Percentiles rank a stretch among this genome's conserved stretches.
Conservation (phyloP, 2,888 invertebrate genomes). For the Megamerina dolium region DNA sequence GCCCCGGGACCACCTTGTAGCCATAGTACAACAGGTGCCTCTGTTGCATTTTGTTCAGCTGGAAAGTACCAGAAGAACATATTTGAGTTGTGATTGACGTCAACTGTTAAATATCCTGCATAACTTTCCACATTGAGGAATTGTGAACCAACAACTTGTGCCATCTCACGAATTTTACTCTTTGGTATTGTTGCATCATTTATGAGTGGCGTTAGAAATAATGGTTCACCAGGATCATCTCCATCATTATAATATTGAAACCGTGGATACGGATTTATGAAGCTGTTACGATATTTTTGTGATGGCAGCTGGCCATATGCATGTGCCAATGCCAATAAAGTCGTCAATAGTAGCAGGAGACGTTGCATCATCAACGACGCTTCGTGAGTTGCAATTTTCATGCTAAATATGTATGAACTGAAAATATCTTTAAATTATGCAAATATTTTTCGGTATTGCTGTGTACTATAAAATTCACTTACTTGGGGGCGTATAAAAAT, state of each 20-base stretch:
- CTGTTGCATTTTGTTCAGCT: conserved; percentile 52
- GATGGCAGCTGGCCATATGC: conserved; percentile 1
- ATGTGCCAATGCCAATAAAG: background rate
- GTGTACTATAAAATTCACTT: too few relatives aligned
- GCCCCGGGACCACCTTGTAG: conserved; percentile 83
- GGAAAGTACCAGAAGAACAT: conserved; percentile 92
- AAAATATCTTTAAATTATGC: too few relatives aligned
- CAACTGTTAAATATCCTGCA: conserved; percentile 72
- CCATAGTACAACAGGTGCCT: conserved; percentile 74
- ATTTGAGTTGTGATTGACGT: conserved; percentile 69
- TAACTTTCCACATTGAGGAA: conserved; percentile 51
- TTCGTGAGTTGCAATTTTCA: conserved; percentile 33
- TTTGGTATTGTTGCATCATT: conserved; percentile 42
- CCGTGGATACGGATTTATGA: conserved; percentile 48
- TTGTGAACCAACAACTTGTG: conserved; percentile 39
- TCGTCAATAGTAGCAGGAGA: conserved; percentile 12
- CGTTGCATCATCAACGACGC: too few relatives aligned
- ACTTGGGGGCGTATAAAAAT: too few relatives aligned
- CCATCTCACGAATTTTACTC: conserved; percentile 46
- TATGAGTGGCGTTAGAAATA: conserved; percentile 42
- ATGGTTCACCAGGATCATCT: conserved; percentile 51
- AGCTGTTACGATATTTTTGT: conserved; percentile 31
- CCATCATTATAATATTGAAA: conserved; percentile 33
- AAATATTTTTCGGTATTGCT: too few relatives aligned
- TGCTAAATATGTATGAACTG: conserved; percentile 10